phyloP scores from a whole-genome alignment of 2,888 invertebrate species.

The Pemphredon lugubris region DNA sequence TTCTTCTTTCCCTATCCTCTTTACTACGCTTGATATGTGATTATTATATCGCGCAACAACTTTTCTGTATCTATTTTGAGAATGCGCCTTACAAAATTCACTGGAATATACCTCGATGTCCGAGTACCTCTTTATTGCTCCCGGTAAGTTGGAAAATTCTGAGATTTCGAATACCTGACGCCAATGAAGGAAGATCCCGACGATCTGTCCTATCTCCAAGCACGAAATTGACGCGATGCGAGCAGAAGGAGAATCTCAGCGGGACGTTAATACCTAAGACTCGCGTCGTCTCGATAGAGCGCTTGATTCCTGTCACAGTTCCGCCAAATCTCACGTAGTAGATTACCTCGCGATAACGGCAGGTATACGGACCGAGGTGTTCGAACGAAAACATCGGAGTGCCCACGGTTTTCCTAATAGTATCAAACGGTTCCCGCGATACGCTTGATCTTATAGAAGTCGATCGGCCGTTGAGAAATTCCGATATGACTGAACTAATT shows the following conservation, averaged over 20 bases:
- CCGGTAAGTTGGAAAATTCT: too few relatives aligned
- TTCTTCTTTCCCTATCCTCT: background rate
- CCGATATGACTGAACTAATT: too few relatives aligned
- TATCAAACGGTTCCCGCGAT: too few relatives aligned
- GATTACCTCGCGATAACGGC: conserved; percentile 51
- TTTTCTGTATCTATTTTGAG: too few relatives aligned
- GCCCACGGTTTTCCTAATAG: too few relatives aligned
- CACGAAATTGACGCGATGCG: conserved; percentile 42
- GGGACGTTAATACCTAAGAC: conserved; percentile 59
- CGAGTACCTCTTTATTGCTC: too few relatives aligned
- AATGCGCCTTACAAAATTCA: too few relatives aligned
- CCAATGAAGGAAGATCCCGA: conserved; percentile 30
- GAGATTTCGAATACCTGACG: conserved; percentile 35
- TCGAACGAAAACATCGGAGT: conserved; percentile 12
- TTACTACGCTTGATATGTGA: too few relatives aligned
- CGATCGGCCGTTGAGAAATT: too few relatives aligned
- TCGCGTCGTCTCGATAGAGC: conserved; percentile 42
- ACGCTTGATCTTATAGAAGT: too few relatives aligned
- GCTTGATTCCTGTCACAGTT: conserved; percentile 35
- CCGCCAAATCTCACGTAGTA: conserved; percentile 54
- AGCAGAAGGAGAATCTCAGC: conserved; percentile 55
- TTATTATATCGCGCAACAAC: too few relatives aligned
- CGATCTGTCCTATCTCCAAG: conserved; percentile 35
- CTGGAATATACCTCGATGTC: too few relatives aligned
- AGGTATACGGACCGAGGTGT: conserved; percentile 13